phyloP scores from a whole-genome alignment of 2,888 invertebrate genomes.

The Zonitis immaculata region DNA sequence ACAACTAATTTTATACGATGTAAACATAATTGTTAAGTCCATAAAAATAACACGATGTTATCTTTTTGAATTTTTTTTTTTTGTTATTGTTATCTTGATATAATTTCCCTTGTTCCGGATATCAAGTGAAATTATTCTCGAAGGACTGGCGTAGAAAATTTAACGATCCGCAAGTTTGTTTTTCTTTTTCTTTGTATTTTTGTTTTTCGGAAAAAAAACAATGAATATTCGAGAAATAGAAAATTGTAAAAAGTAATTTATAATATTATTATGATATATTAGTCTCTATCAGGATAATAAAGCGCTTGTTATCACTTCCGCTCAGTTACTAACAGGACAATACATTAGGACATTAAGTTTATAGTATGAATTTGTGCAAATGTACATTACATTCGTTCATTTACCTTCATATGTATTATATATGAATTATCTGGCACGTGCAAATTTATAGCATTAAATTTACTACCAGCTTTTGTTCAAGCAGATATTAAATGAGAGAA shows the following conservation, averaged over 20 bases:
- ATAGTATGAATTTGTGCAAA: slow-evolving; percentile 33
- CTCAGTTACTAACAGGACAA: slow-evolving; percentile 41
- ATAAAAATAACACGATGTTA: not conserved
- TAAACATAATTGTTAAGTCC: not conserved
- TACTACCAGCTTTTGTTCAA: not conserved
- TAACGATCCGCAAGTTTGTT: not conserved
- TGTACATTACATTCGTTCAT: slow-evolving; percentile 20
- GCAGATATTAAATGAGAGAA: too few relatives aligned
- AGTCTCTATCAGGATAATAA: slow-evolving; percentile 35
- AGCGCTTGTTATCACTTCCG: slow-evolving; percentile 43
- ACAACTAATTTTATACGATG: not conserved
- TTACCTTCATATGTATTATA: not conserved
- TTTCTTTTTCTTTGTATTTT: not conserved
- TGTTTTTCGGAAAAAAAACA: too few relatives aligned
- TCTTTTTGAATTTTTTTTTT: not conserved
- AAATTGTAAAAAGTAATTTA: too few relatives aligned
- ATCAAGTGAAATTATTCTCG: not conserved
- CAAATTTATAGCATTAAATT: not conserved
- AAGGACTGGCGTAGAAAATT: not conserved
- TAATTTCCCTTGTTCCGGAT: not conserved
- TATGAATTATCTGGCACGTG: slow-evolving; percentile 13
- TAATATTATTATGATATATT: too few relatives aligned
- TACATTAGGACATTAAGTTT: slow-evolving; percentile 36
- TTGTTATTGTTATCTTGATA: not conserved
- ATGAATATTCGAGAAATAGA: too few relatives aligned